These are phyloP conservation scores for Hydrotaea cyrtoneurina DNA, from an alignment of 2,888 invertebrate species.

Conservation along the genomic window DNA sequence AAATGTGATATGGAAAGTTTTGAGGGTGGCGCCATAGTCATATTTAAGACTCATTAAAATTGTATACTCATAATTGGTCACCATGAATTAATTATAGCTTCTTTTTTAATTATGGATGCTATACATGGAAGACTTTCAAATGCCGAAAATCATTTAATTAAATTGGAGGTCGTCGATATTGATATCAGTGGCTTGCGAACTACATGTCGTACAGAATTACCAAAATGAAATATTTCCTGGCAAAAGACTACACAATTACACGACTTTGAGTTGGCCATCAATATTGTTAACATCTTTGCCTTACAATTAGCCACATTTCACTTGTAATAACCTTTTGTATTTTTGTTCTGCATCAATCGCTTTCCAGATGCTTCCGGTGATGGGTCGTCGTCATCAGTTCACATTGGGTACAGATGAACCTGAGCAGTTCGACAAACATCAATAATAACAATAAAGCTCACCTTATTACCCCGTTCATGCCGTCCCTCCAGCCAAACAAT, in stretches of 20 bases:
- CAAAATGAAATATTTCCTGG: neutral
- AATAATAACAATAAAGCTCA: constrained; percentile 16
- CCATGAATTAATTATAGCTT: constrained; percentile 31
- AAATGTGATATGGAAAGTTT: constrained; percentile 59
- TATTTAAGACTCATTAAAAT: constrained; percentile 25
- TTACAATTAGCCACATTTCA: constrained; percentile 38
- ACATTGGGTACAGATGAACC: neutral
- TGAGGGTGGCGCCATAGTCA: constrained; percentile 23
- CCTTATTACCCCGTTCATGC: constrained; percentile 15
- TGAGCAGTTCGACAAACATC: constrained; percentile 35
- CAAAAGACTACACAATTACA: neutral
- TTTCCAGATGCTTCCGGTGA: constrained; percentile 11
- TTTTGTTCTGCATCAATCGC: constrained; percentile 8
- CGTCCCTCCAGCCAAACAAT: neutral
- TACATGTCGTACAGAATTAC: neutral
- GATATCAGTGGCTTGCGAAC: neutral
- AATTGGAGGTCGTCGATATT: neutral
- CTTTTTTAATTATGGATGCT: neutral
- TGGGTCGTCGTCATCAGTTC: constrained; percentile 12
- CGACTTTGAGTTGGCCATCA: constrained; percentile 6
- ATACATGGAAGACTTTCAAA: constrained; percentile 6
- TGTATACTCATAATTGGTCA: constrained; percentile 40
- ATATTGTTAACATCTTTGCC: neutral
- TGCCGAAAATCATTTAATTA: neutral
- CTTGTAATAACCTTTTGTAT: neutral